These are phyloP conservation scores for Podilymbus podiceps DNA, from an alignment of 2,113 vertebrate species.

Conservation along the genomic window DNA sequence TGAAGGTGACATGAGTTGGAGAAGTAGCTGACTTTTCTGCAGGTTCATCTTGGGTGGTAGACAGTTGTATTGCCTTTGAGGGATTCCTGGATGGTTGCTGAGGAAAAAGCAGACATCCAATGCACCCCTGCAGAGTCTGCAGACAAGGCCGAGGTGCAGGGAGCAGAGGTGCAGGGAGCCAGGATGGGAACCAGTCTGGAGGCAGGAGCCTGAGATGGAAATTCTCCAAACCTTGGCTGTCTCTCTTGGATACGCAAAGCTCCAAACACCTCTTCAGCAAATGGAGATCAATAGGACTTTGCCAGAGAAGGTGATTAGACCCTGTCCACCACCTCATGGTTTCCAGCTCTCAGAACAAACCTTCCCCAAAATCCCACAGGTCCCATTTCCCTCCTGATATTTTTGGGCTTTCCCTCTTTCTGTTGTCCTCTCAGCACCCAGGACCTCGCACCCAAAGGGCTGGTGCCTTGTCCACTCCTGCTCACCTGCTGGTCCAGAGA, in stretches of 20 bases:
- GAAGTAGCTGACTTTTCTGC: neutral
- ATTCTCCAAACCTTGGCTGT: neutral
- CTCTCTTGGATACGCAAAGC: neutral
- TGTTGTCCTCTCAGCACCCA: neutral
- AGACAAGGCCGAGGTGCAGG: neutral
- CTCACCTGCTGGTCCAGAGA: constrained; percentile 38
- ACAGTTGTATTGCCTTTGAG: neutral
- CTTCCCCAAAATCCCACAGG: neutral
- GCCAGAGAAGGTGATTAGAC: neutral
- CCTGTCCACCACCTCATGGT: fast-evolving
- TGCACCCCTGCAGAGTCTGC: neutral
- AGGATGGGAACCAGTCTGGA: neutral
- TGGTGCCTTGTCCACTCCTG: neutral
- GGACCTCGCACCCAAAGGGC: neutral
- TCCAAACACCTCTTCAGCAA: neutral
- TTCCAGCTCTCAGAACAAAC: neutral
- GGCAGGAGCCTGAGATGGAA: neutral
- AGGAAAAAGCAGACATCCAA: neutral
- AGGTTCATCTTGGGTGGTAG: neutral
- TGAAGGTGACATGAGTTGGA: constrained; percentile 48
- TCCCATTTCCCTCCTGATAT: neutral
- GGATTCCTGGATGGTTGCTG: neutral
- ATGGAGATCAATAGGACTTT: neutral
- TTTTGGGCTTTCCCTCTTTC: neutral
- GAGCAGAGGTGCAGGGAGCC: neutral